Evolutionary conservation across 2,797 vertebrate genomes (phyloP), one percentile per base, ranked within the genome.

Genomic region (Typhlichthys subterraneus): DNA sequence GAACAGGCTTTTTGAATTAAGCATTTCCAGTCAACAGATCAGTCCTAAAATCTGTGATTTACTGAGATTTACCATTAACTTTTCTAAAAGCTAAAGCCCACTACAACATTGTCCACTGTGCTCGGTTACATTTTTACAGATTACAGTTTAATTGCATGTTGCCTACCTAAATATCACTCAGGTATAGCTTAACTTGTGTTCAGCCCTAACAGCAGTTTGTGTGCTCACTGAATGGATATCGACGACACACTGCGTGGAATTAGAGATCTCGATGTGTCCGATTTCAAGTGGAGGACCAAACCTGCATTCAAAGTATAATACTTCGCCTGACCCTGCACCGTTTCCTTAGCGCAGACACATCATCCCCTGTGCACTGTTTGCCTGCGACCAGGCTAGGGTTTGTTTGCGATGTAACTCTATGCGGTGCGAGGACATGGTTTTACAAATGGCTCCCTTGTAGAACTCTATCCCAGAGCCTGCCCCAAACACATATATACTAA

Each of bases 351-450:
- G 64, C 53, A 58, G 67, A 80, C 72, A 66, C 77, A 65, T 65
- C 15, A 52, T 76, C 69, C 69, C 57, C 53, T 70, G 58, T 1
- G 23, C 15, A 1, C 53, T 71, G 76, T 79, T 79, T 89, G 78
- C 78, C 85, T 82, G 74, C 79, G 73, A 67, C 61, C 75, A 65
- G 38, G 63, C 66, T 73, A 64, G 14, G 33, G 64, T 83, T 89
- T 88, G 83, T 88, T 90, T 85, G 65, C 53, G 63, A 52, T 72
- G 83, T 87, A 90, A 89, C 42, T 51, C 38, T 29, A 87, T 65
- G 69, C 81, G 53, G 51, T 15, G 45, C 48, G 61, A 72, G 66
- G 61, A 75, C 65, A 50, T 45, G 56, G 53, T 2, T 12, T 2
- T 54, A n/a, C 12, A 13, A 50, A 60, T 59, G 54, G 50, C n/a